These are phyloP conservation scores for Chrysochloris asiatica DNA, from an alignment of 2,113 vertebrate genomes.

Conservation along the genomic window DNA sequence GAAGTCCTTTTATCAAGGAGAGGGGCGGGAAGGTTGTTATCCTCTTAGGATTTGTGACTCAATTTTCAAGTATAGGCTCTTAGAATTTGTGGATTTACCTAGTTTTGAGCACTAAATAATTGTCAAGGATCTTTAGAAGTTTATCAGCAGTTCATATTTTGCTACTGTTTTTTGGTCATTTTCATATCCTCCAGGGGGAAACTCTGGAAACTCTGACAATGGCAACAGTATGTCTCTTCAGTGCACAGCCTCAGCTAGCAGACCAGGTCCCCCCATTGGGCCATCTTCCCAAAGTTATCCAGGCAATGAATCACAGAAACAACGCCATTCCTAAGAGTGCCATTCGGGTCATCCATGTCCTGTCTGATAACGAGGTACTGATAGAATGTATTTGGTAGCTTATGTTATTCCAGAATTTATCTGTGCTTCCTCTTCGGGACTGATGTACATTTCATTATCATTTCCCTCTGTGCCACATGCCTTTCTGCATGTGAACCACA, in stretches of 20 bases:
- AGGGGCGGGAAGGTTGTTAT: neutral
- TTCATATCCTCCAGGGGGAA: conserved; percentile 89
- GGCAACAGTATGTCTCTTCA: conserved; percentile 96
- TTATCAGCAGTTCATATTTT: neutral
- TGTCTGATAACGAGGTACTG: conserved; percentile 96
- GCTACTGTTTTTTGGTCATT: neutral
- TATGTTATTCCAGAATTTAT: neutral
- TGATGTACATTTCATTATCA: no score
- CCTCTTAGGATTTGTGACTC: neutral
- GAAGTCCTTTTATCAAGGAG: neutral
- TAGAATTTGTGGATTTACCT: conserved; percentile 12
- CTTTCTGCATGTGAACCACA: neutral
- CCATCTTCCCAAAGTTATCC: conserved; percentile 95
- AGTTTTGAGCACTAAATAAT: conserved; percentile 10
- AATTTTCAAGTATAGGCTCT: neutral
- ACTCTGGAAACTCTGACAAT: conserved; percentile 96
- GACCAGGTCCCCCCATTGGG: conserved; percentile 98
- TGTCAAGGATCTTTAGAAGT: neutral
- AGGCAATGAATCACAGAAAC: conserved; percentile 97
- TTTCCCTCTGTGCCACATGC: no score
- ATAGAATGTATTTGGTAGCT: neutral
- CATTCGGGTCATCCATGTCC: conserved; percentile 94
- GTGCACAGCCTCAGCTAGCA: conserved; percentile 93
- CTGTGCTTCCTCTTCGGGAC: neutral
- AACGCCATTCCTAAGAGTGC: conserved; percentile 96